These are phyloP conservation scores for Cryptotermes secundus DNA, from an alignment of 1,140 invertebrate genomes.

Conservation along the genomic window DNA sequence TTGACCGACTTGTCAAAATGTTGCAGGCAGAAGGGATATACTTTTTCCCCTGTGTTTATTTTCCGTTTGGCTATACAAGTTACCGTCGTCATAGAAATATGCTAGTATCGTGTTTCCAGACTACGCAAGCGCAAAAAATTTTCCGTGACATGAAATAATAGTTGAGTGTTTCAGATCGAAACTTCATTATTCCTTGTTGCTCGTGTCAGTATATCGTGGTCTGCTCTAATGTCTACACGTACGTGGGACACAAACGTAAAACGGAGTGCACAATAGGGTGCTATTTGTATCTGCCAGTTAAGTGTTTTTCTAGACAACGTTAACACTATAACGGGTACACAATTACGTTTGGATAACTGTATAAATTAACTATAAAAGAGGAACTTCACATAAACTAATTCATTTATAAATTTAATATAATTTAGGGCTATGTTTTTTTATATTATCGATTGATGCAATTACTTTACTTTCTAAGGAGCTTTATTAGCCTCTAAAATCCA, in stretches of 20 bases:
- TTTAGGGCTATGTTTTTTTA: too few species aligned
- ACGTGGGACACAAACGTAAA: background rate
- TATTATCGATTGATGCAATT: too few species aligned
- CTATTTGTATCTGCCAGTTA: too few species aligned
- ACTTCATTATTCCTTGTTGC: background rate
- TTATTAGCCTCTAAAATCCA: too few species aligned
- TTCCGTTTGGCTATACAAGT: background rate
- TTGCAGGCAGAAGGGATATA: background rate
- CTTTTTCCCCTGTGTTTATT: background rate
- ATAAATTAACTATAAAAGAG: too few species aligned
- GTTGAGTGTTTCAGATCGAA: background rate
- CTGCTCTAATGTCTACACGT: background rate
- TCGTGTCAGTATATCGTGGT: background rate
- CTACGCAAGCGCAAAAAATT: background rate
- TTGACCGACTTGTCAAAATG: background rate
- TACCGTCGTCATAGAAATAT: background rate
- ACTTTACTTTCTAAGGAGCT: too few species aligned
- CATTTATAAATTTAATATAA: too few species aligned
- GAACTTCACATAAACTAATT: too few species aligned
- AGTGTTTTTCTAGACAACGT: too few species aligned
- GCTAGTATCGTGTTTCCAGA: background rate
- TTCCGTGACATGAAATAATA: background rate
- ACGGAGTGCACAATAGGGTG: background rate
- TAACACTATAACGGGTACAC: too few species aligned
- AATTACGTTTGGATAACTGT: too few species aligned